Conservation (phyloP, 2,888 invertebrate genomes). For the Muscina levida region DNA sequence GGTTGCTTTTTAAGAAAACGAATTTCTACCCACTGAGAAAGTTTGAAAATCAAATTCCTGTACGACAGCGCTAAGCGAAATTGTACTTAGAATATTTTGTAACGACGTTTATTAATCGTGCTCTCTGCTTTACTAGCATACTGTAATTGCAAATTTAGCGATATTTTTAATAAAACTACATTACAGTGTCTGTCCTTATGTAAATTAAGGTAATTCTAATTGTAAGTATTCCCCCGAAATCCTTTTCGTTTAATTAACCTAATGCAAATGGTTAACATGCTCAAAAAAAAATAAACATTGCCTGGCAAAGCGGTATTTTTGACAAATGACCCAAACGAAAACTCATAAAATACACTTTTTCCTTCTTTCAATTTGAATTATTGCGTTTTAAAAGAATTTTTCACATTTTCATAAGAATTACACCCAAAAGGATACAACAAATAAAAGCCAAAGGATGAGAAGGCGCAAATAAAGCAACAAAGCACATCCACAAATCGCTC, state of each 20-base stretch:
- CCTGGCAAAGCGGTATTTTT: not conserved
- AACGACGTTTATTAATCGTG: too few species aligned
- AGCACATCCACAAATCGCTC: constrained; percentile 16
- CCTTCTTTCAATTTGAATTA: constrained; percentile 30
- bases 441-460: not conserved
- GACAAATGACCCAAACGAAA: constrained; percentile 16
- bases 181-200: too few species aligned
- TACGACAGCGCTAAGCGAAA: too few species aligned
- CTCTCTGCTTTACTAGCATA: too few species aligned
- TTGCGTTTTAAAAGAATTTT: not conserved
- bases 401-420: constrained; percentile 8
- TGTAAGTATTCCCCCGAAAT: too few species aligned
- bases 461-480: constrained; percentile 8
- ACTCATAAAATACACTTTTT: constrained; percentile 34
- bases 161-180: too few species aligned
- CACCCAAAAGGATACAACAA: constrained; percentile 27
- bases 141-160: too few species aligned
- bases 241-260: constrained; percentile 24
- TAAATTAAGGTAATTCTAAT: too few species aligned
- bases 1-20: too few species aligned
- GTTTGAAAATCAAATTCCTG: too few species aligned
- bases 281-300: not conserved
- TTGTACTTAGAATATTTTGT: too few species aligned
- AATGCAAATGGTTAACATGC: constrained; percentile 2
- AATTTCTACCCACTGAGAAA: too few species aligned